Percentiles rank a stretch among this genome's conserved stretches.
These are phyloP conservation scores for Micrastur ruficollis DNA, from an alignment of 2,797 vertebrate species.

Conservation along the genomic window DNA sequence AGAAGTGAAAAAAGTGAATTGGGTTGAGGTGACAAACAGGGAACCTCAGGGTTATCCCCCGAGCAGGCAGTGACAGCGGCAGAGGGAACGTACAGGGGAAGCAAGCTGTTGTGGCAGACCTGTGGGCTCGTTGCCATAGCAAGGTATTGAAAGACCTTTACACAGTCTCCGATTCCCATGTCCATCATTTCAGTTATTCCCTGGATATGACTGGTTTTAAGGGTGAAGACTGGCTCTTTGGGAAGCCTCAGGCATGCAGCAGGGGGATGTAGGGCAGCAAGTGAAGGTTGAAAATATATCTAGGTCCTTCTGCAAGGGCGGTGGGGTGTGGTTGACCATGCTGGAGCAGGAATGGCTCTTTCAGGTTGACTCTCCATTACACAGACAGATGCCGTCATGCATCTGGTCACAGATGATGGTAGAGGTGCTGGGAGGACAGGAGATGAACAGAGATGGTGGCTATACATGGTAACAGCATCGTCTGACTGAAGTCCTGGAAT, in stretches of 20 bases:
- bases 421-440: not conserved
- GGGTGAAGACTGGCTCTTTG: not conserved
- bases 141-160: not conserved
- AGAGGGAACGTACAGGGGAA: not conserved
- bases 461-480: accelerated
- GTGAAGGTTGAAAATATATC: not conserved
- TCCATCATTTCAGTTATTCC: not conserved
- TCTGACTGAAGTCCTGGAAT: not conserved
- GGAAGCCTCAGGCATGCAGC: not conserved
- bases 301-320: not conserved
- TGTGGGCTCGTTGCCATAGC: not conserved
- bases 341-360: not conserved
- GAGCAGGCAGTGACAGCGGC: not conserved
- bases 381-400: not conserved
- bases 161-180: not conserved
- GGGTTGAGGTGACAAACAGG: not conserved
- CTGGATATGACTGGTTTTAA: not conserved
- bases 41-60: not conserved
- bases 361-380: not conserved
- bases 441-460: not conserved
- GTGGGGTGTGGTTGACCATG: not conserved
- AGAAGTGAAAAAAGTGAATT: not conserved
- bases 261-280: not conserved
- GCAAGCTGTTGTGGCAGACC: not conserved
- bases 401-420: not conserved